Evolutionary conservation across 2,113 vertebrate genomes (phyloP).

Genomic region (Pithys albifrons): DNA sequence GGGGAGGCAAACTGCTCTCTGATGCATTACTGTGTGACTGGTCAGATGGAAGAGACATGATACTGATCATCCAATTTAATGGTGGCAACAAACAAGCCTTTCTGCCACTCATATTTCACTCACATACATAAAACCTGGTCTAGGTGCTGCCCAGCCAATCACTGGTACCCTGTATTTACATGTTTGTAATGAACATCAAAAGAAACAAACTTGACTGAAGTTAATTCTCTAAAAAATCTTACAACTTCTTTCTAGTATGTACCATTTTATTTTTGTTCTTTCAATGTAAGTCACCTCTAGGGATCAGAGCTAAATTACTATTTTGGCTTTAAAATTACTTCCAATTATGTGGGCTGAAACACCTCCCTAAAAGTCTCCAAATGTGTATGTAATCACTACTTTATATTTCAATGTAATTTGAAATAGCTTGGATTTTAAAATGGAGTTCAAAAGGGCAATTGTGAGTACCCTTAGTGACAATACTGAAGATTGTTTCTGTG

Average conservation of each 20-base stretch:
- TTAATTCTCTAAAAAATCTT: not conserved
- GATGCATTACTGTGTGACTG: not conserved
- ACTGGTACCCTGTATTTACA: not conserved
- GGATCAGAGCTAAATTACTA: slow-evolving; percentile 29
- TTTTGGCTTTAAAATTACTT: slow-evolving; percentile 42
- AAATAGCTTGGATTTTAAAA: slow-evolving; percentile 15
- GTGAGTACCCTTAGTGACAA: not conserved
- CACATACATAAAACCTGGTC: not conserved
- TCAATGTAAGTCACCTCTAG: not conserved
- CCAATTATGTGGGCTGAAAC: slow-evolving; percentile 24
- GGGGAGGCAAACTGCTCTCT: not conserved
- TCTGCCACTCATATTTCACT: not conserved
- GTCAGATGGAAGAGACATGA: not conserved
- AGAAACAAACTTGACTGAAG: not conserved
- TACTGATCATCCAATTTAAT: not conserved
- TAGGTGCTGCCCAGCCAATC: not conserved
- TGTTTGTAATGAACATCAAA: not conserved
- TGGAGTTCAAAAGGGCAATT: not conserved
- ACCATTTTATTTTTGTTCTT: not conserved
- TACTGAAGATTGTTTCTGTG: not conserved
- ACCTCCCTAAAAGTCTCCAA: slow-evolving; percentile 24
- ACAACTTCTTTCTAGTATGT: not conserved
- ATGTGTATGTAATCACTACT: not conserved
- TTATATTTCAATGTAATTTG: slow-evolving; percentile 6
- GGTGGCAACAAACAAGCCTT: not conserved